phyloP scores from a whole-genome alignment of 23 tunicate genomes.

The Trididemnum nubilum region DNA sequence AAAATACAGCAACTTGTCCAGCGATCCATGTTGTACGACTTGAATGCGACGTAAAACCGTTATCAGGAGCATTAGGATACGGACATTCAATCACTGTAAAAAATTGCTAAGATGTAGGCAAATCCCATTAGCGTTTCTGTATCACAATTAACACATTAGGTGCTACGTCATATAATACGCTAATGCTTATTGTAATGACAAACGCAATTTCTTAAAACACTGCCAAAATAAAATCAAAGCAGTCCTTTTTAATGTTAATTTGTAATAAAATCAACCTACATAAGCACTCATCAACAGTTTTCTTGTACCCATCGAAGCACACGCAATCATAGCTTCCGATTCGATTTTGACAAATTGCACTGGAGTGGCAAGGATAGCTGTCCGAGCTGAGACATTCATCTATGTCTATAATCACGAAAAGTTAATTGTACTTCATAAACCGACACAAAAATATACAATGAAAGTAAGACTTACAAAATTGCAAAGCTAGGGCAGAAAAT shows the following conservation, averaged over 20 bases:
- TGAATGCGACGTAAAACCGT: constrained; percentile 5
- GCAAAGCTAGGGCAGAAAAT: too few species aligned
- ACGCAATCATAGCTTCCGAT: constrained; percentile 40
- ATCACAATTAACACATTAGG: too few species aligned
- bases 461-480: not conserved
- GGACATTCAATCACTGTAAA: constrained; percentile 13
- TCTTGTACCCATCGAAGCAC: constrained; percentile 26
- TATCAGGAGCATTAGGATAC: not conserved
- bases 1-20: constrained; percentile 38
- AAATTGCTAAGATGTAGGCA: too few species aligned
- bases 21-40: constrained; percentile 11
- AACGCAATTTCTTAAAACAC: not conserved
- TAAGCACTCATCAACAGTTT: constrained; percentile 24
- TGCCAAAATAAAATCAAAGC: not conserved
- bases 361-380: constrained; percentile 20
- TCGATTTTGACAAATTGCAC: constrained; percentile 21
- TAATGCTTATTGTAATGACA: too few species aligned
- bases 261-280: constrained; percentile 36
- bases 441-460: not conserved
- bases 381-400: constrained; percentile 37
- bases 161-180: too few species aligned
- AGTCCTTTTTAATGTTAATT: too few species aligned
- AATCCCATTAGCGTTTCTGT: too few species aligned
- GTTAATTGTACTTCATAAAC: not conserved
- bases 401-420: constrained; percentile 17